Evolutionary conservation across 2,113 vertebrate genomes (phyloP), one percentile per base, ranked within the genome.

Genomic region (Nyctibius bracteatus): DNA sequence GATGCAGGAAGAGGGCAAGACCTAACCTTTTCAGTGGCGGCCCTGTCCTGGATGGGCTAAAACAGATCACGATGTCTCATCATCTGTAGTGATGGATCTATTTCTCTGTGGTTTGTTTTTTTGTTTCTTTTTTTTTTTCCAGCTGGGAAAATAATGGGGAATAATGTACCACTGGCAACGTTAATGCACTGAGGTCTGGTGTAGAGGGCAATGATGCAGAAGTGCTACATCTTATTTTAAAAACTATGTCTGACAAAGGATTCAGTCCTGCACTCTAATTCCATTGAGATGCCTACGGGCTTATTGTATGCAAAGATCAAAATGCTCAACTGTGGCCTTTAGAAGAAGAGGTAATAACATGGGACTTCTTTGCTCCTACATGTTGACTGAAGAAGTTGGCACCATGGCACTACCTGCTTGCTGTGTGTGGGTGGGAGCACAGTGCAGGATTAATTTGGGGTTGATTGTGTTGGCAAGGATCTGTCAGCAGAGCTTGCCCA

Each of bases 401-500:
- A 86, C 49, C 16, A 1, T 33, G 68, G 88, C 61, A 68, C n/a
- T 87, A 65, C 90, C 65, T 28, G 61, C 62, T 59, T 62, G 59
- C 78, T 43, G 30, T 14, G 37, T 28, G 90, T 70, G 87, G 44
- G 90, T 66, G 74, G 86, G 63, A 91, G 51, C 78, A 70, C 33
- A 62, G 74, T 18, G 46, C 49, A 61, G 62, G 71, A 92, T 82
- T 94, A 79, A 87, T 85, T 79, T 58, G 59, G 85, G 79, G 81
- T 81, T 86, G 92, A 44, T 65, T 66, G 85, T 74, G 79, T 73
- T 84, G 88, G 96, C 72, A 74, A 66, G n/a, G 75, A 78, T 74
- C 55, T 92, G 82, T 28, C 88, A 92, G 80, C 72, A 96, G 67
- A 92, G 88, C 58, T 61, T 85, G 79, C 88, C 71, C 72, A 86